Evolutionary conservation across 2,888 invertebrate genomes (phyloP), one percentile per base, ranked within the genome.

Genomic region (Drosophila acutilabella): DNA sequence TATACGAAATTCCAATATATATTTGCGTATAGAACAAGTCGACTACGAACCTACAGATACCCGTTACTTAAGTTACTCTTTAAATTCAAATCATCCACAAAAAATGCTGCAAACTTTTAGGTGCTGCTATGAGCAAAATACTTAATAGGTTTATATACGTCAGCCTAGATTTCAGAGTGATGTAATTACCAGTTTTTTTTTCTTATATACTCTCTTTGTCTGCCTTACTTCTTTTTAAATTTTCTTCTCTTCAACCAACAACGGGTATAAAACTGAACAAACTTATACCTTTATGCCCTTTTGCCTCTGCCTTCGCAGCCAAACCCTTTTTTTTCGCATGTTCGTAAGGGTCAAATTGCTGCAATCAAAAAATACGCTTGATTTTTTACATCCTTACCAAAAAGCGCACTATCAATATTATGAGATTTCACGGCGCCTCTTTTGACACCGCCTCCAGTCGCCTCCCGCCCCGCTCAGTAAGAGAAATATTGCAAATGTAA

Each of bases 401-500:
- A 66, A 66, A 68, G 60, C 59, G 53, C 71, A 71, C 85, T 79
- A 84, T 83, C 80, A 80, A 88, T 88, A 80, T 86, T 86, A 83
- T 88, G 88, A 86, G 83, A 83, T 88, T 83, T 88, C 65, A 66
- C 66, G 50, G 41, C 61, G 16, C 26, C 53, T 45, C 54, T 23
- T 30, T 59, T 36, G 59, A 59, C 59, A 58, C 57, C 14, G 18
- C 14, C 14, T 33, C 10, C 41, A 38, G 30, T 30, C 4, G 18
- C 40, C 2, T 18, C 10, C 1, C 50, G 16, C 8, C 11, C 11
- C 6, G 14, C 57, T 4, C 13, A 13, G 68, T 66, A 65, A 51
- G 80, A 80, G 64, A 78, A 88, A 86, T 82, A 83, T 88, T 83
- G 84, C 75, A 80, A 86, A 88, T 88, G 80, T 83, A 83, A 88